Percentiles rank a stretch among this genome's conserved stretches.
phyloP scores from a whole-genome alignment of 2,888 invertebrate genomes.

The Xylocampa areola region DNA sequence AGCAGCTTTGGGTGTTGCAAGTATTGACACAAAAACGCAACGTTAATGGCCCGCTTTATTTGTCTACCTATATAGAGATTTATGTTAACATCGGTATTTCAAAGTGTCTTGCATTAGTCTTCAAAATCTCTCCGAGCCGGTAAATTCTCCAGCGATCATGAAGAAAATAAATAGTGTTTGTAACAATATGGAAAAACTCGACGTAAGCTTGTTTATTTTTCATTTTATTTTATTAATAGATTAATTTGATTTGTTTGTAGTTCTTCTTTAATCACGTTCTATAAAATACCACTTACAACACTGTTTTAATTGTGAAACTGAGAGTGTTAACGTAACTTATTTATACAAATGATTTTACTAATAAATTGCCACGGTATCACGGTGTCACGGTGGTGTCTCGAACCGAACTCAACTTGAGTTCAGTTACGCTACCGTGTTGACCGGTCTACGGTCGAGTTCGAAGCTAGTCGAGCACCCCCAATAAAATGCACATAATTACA shows the following conservation, averaged over 20 bases:
- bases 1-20: constrained; percentile 30
- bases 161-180: constrained; percentile 16
- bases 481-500: too few relatives aligned
- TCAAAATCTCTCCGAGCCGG: constrained; percentile 13
- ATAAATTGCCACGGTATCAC: too few relatives aligned
- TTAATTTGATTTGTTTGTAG: not conserved
- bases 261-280: not conserved
- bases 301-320: too few relatives aligned
- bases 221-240: constrained; percentile 3
- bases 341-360: too few relatives aligned
- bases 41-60: constrained; percentile 40
- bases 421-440: too few relatives aligned
- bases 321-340: too few relatives aligned
- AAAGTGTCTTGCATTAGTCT: constrained; percentile 24
- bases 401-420: too few relatives aligned
- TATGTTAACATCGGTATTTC: constrained; percentile 6
- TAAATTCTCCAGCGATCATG: constrained; percentile 38
- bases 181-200: constrained; percentile 41
- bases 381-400: too few relatives aligned
- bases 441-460: too few relatives aligned
- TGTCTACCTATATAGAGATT: constrained; percentile 42
- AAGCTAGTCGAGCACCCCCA: too few relatives aligned
- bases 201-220: constrained; percentile 44
- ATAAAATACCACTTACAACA: too few relatives aligned
- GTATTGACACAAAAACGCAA: constrained; percentile 25